Base-by-base conservation (phyloP, 2,888 invertebrate species). In the Sinelater perroti region DNA sequence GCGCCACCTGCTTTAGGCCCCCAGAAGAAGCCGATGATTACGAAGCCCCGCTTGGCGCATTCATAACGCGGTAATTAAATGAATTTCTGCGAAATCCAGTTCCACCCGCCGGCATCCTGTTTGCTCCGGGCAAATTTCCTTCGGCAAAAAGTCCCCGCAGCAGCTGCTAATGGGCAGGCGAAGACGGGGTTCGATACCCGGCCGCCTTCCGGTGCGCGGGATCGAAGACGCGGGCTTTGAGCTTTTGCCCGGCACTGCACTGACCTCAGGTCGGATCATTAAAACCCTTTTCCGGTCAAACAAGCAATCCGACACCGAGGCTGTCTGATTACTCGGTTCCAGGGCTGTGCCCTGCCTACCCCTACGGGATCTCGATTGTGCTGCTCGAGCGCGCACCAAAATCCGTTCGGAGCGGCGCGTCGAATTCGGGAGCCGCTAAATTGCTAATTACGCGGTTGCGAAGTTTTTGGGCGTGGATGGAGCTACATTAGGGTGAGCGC, bases 251-350 rank as follows among this genome's bases (percentile, higher is more conserved):
- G 13, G 33, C 8, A 21, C 40, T 36, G 51, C 17, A 40, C 21
- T 40, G 31, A 51, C 51, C 51, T 31, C 51, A 14, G 33, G 33
- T 21, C 2, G 47, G 55, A 45, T 55, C 55, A 55, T 55, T 55
- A 55, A 38, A 55, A 55, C 47, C 47, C 54, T 47, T 42, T 55
- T 44, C 49, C 55, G 55, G 49, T 33, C 49, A 36, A 54, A 40
- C 42, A 55, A 40, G 55, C 49, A 55, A 55, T 55, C 47, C 46
- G 42, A 55, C 47, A 46, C 49, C 47, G 17, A 20, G 33, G 24
- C 42, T 17, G 24, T 33, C 33, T 40, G 47, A 49, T 55, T 47
- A 55, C 24, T 24, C 24, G 40, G 13, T 40, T 40, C 8, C 24
- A 14, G 40, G 26, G 26, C n/a, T n/a, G n/a, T n/a, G 16, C 40